Conservation (phyloP, 1,140 invertebrate species). For the Zaprionus gabonicus region DNA sequence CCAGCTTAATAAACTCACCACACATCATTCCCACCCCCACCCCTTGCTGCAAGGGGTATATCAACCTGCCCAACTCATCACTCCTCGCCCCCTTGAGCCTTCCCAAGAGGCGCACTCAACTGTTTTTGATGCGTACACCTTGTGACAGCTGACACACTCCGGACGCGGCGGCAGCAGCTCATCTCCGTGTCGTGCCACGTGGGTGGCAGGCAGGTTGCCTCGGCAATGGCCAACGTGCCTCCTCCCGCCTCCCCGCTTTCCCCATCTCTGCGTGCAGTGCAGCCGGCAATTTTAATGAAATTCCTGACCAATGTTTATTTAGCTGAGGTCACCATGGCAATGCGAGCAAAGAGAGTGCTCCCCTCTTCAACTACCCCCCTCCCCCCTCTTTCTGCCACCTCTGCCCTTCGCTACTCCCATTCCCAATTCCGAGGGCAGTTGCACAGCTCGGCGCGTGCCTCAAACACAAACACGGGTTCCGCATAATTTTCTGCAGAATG, state of each 20-base stretch:
- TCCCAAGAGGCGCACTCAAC: slow-evolving; percentile 30
- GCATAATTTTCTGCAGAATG: slow-evolving; percentile 79
- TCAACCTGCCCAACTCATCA: slow-evolving; percentile 31
- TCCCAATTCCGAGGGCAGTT: slow-evolving; percentile 8
- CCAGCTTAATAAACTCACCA: background rate
- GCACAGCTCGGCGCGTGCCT: slow-evolving; percentile 70
- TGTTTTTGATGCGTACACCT: slow-evolving; percentile 72
- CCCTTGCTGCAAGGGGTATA: background rate
- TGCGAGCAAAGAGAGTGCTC: slow-evolving; percentile 22
- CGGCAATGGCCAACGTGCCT: slow-evolving; percentile 8
- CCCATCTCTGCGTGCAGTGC: background rate
- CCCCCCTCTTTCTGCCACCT: background rate
- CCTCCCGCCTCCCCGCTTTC: too few relatives aligned
- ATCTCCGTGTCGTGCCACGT: slow-evolving; percentile 23
- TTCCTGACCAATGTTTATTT: slow-evolving; percentile 79
- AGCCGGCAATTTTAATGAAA: slow-evolving; percentile 72
- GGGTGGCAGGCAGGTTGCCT: slow-evolving; percentile 38
- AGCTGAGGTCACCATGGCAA: slow-evolving; percentile 73
- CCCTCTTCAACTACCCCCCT: too few relatives aligned
- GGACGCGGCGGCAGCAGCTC: slow-evolving; percentile 43
- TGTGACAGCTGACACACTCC: slow-evolving; percentile 80
- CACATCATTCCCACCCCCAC: background rate
- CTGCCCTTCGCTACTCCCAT: background rate
- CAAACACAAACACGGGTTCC: slow-evolving; percentile 74
- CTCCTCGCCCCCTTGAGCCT: background rate